Percentiles rank a stretch among this genome's conserved stretches.
Evolutionary conservation across 2,888 invertebrate species (phyloP).

Genomic region (Drosophila neonasuta): DNA sequence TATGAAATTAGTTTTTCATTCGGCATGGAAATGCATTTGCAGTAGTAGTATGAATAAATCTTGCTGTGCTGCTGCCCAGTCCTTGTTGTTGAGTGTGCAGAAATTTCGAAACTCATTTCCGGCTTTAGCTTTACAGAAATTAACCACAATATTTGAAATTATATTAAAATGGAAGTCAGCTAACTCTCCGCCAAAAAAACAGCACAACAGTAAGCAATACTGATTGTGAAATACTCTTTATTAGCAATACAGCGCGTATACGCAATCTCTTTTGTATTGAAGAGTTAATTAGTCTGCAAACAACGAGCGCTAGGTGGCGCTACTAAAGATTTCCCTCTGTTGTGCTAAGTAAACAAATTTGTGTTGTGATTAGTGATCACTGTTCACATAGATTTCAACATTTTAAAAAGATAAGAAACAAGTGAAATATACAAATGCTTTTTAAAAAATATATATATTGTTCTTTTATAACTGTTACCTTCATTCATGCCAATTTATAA

Average conservation of each 20-base stretch:
- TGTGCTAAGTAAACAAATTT: not conserved
- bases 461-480: not conserved
- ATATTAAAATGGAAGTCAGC: conserved; percentile 66
- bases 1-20: conserved; percentile 58
- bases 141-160: conserved; percentile 75
- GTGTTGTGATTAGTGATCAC: not conserved
- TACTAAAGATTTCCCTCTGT: not conserved
- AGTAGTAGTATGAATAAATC: conserved; percentile 32
- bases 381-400: not conserved
- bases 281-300: not conserved
- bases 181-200: conserved; percentile 38
- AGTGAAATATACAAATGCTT: not conserved
- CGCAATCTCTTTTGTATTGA: not conserved
- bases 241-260: not conserved
- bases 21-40: conserved; percentile 40
- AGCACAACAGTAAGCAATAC: not conserved
- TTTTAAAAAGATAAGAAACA: not conserved
- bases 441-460: not conserved
- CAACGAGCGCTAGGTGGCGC: not conserved
- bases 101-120: conserved; percentile 63
- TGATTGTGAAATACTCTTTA: not conserved
- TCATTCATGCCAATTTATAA: not conserved
- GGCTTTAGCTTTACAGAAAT: conserved; percentile 47
- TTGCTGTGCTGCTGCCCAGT: conserved; percentile 25
- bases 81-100: conserved; percentile 18